These are phyloP conservation scores for Eupithecia vulgata DNA, from an alignment of 2,888 invertebrate genomes.

Conservation along the genomic window DNA sequence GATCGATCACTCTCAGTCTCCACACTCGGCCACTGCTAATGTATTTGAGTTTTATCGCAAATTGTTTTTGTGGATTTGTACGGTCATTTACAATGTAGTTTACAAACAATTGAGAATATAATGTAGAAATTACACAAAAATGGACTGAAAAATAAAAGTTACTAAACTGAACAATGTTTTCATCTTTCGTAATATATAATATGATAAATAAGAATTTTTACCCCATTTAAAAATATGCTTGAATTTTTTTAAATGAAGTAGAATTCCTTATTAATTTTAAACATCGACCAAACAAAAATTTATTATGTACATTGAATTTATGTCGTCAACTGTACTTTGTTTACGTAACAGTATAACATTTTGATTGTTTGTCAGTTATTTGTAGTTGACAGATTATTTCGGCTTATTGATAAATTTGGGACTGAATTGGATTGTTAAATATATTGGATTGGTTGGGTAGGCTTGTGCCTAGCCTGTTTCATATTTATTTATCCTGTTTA, in stretches of 20 bases:
- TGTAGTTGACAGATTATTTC: slow-evolving; percentile 27
- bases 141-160: too few species aligned
- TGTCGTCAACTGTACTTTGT: slow-evolving; percentile 13
- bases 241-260: too few species aligned
- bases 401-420: slow-evolving; percentile 20
- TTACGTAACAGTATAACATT: slow-evolving; percentile 15
- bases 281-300: not conserved
- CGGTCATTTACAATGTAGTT: not conserved
- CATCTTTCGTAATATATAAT: too few species aligned
- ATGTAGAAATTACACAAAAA: not conserved
- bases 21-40: slow-evolving; percentile 33
- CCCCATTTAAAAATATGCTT: too few species aligned
- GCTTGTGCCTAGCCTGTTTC: not conserved
- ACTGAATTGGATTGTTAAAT: not conserved
- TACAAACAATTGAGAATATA: not conserved
- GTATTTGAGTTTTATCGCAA: slow-evolving; percentile 40
- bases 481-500: too few species aligned
- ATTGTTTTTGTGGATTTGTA: slow-evolving; percentile 40
- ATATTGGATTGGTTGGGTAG: not conserved
- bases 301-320: not conserved
- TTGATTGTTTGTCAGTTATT: slow-evolving; percentile 23
- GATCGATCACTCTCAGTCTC: slow-evolving; percentile 43
- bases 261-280: too few species aligned
- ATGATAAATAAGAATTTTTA: too few species aligned
- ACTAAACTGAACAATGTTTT: too few species aligned